These are phyloP conservation scores for Piscicola geometra DNA, from an alignment of 2,888 invertebrate genomes.

Conservation along the genomic window DNA sequence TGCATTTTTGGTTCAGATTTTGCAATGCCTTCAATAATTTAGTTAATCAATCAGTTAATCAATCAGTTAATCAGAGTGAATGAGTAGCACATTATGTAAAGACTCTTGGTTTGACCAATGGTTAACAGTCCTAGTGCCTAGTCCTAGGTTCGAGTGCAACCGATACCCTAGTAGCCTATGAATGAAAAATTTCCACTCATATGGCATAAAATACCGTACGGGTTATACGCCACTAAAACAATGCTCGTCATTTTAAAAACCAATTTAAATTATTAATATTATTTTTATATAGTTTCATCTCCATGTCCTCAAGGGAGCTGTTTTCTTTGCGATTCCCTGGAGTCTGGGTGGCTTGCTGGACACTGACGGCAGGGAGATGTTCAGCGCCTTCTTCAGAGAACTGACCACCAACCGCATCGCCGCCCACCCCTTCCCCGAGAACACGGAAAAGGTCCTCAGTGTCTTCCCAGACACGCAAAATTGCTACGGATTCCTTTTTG, in stretches of 20 bases:
- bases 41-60: too few relatives aligned
- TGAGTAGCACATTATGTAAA: too few relatives aligned
- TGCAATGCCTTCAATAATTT: too few relatives aligned
- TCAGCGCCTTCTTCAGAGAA: conserved; percentile 71
- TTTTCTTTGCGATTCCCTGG: conserved; percentile 74
- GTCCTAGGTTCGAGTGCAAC: too few relatives aligned
- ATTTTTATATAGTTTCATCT: not conserved
- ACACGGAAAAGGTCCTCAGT: conserved; percentile 68
- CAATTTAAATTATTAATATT: too few relatives aligned
- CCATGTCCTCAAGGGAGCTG: conserved; percentile 64
- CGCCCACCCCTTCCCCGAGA: conserved; percentile 61
- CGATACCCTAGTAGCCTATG: too few relatives aligned
- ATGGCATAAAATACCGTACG: too few relatives aligned
- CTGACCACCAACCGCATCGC: conserved; percentile 54
- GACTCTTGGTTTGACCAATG: too few relatives aligned
- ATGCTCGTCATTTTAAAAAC: not conserved
- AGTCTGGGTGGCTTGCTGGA: conserved; percentile 77
- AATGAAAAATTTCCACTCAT: too few relatives aligned
- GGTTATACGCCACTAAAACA: not conserved
- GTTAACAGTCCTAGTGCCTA: too few relatives aligned
- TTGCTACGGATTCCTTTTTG: conserved; percentile 75
- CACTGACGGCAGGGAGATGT: conserved; percentile 67
- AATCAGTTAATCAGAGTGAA: too few relatives aligned
- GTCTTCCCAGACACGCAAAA: conserved; percentile 70
- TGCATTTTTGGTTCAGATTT: too few relatives aligned